Percentiles rank a stretch among this genome's conserved stretches.
Conservation (phyloP, 2,797 vertebrate genomes). For the Coranthus polyacanthus region DNA sequence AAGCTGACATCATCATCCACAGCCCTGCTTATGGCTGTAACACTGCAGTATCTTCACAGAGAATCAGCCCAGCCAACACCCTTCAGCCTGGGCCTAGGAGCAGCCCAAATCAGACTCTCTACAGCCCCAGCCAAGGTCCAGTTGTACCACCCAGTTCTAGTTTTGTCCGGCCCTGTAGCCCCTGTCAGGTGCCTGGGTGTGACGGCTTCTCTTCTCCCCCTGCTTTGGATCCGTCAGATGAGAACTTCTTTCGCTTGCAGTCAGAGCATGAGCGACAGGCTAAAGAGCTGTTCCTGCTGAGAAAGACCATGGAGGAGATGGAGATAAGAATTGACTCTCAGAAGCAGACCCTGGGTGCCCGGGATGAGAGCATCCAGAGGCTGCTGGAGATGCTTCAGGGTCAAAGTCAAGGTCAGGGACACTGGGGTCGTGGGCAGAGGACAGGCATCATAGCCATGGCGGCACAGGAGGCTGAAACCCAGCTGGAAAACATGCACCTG, state of each 20-base stretch:
- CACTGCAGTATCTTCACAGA: constrained; percentile 51
- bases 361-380: constrained; percentile 96
- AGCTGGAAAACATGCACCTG: constrained; percentile 93
- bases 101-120: constrained; percentile 59
- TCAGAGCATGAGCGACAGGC: constrained; percentile 94
- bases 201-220: constrained; percentile 80
- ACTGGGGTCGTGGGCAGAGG: constrained; percentile 86
- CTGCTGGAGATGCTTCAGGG: constrained; percentile 96
- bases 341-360: constrained; percentile 93
- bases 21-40: constrained; percentile 73
- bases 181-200: constrained; percentile 81
- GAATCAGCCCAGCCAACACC: constrained; percentile 71
- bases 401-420: constrained; percentile 84
- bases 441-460: constrained; percentile 71
- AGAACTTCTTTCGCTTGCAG: constrained; percentile 92
- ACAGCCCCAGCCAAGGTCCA: constrained; percentile 39
- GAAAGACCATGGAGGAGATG: constrained; percentile 97
- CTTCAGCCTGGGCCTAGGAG: constrained; percentile 61
- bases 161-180: constrained; percentile 61
- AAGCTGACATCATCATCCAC: constrained; percentile 82
- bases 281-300: constrained; percentile 92
- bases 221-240: constrained; percentile 90
- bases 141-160: constrained; percentile 21
- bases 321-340: constrained; percentile 94
- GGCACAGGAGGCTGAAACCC: constrained; percentile 91